These are phyloP conservation scores for Apocheima hispidaria DNA, from an alignment of 2,888 invertebrate genomes.

Conservation along the genomic window DNA sequence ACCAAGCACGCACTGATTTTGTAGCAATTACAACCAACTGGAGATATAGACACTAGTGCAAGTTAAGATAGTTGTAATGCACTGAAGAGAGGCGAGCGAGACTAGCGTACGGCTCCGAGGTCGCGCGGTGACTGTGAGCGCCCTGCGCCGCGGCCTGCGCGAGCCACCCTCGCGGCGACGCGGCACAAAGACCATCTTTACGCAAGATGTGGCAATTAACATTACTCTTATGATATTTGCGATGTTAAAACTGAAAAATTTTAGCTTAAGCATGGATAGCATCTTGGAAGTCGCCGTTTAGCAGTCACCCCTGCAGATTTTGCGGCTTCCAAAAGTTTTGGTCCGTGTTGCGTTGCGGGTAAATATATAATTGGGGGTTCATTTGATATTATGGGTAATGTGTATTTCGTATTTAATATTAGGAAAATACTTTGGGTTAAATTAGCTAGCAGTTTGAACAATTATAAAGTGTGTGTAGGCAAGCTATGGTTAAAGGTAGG, in stretches of 20 bases:
- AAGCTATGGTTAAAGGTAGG: not conserved
- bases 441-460: not conserved
- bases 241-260: too few relatives aligned
- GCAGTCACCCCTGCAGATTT: not conserved
- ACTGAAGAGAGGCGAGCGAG: slow-evolving; percentile 20
- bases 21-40: slow-evolving; percentile 35
- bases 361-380: slow-evolving; percentile 17
- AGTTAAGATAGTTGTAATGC: slow-evolving; percentile 33
- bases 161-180: slow-evolving; percentile 21
- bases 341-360: slow-evolving; percentile 25
- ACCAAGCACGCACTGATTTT: slow-evolving; percentile 18
- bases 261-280: slow-evolving; percentile 1
- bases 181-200: slow-evolving; percentile 21
- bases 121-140: slow-evolving; percentile 61
- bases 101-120: slow-evolving; percentile 58
- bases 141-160: slow-evolving; percentile 52
- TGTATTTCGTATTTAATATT: not conserved
- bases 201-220: slow-evolving; percentile 25
- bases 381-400: not conserved
- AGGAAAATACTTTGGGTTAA: not conserved
- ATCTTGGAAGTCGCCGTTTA: not conserved
- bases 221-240: slow-evolving; percentile 1
- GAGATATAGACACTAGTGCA: slow-evolving; percentile 40
- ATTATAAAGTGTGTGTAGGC: not conserved
- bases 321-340: slow-evolving; percentile 13